phyloP scores from a whole-genome alignment of 1,140 invertebrate genomes.

The Nomia melanderi region DNA sequence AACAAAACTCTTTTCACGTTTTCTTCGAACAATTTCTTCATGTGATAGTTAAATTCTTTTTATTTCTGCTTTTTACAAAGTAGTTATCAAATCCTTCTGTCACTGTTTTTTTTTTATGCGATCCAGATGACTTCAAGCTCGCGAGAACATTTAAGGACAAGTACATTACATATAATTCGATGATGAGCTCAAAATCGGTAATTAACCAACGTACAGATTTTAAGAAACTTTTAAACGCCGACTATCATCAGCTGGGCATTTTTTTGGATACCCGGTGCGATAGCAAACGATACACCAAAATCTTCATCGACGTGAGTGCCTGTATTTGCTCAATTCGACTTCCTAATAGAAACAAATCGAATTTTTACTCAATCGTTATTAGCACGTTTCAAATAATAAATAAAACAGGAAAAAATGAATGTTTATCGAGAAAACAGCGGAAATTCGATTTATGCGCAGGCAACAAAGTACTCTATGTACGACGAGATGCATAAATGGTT shows the following conservation, averaged over 20 bases:
- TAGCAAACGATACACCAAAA: constrained; percentile 10
- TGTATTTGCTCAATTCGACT: neutral
- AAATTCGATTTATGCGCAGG: constrained; percentile 21
- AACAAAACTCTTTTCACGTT: too few relatives aligned
- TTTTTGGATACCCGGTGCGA: constrained; percentile 53
- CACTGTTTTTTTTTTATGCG: neutral
- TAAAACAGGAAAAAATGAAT: too few relatives aligned
- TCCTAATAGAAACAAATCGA: too few relatives aligned
- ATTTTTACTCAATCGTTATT: too few relatives aligned
- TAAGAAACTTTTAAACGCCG: constrained; percentile 19
- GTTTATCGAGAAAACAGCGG: neutral
- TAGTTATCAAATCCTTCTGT: too few relatives aligned
- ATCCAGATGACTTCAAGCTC: constrained; percentile 51
- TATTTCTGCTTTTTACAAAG: too few relatives aligned
- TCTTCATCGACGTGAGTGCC: constrained; percentile 45
- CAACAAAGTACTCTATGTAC: constrained; percentile 47
- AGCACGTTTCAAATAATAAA: too few relatives aligned
- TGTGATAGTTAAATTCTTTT: too few relatives aligned
- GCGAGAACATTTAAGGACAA: constrained; percentile 43
- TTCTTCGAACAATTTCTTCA: too few relatives aligned
- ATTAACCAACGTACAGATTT: neutral
- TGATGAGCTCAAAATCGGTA: constrained; percentile 9
- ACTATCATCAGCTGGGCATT: constrained; percentile 49
- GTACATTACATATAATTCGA: constrained; percentile 23
- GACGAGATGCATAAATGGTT: constrained; percentile 58